These are phyloP conservation scores for Synergus japonicus DNA, from an alignment of 2,888 invertebrate species.

Conservation along the genomic window DNA sequence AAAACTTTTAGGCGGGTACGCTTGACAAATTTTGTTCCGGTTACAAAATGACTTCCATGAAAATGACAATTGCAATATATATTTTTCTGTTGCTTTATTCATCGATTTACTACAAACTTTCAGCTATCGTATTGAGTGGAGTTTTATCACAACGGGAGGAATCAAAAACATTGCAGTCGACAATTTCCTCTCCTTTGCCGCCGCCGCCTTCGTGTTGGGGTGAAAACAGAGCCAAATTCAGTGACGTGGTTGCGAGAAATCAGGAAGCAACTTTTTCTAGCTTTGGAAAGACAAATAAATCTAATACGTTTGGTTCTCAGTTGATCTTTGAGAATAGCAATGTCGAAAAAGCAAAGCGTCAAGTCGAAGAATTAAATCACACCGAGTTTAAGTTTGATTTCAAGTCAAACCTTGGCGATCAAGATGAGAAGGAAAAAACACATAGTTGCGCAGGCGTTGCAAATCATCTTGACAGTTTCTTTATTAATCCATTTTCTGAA, in stretches of 20 bases:
- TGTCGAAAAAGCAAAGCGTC: conserved; percentile 48
- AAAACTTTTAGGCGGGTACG: no score
- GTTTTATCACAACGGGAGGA: conserved; percentile 59
- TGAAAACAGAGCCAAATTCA: conserved; percentile 80
- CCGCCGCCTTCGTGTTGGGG: conserved; percentile 78
- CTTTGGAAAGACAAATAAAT: conserved; percentile 57
- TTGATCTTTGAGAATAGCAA: conserved; percentile 50
- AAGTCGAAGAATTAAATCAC: conserved; percentile 50
- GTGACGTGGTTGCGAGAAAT: conserved; percentile 81
- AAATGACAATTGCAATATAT: background rate
- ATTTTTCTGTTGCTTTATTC: background rate
- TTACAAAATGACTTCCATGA: no score
- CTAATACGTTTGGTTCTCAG: conserved; percentile 56
- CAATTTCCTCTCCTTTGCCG: conserved; percentile 65
- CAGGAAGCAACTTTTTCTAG: conserved; percentile 73
- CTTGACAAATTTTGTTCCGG: no score
- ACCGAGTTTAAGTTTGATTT: conserved; percentile 50
- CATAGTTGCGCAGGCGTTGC: conserved; percentile 55
- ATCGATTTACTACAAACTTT: conserved; percentile 43
- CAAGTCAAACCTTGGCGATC: conserved; percentile 44
- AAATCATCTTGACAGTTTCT: conserved; percentile 69
- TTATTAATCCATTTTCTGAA: conserved; percentile 70
- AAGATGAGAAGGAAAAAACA: conserved; percentile 53
- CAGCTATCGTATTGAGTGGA: conserved; percentile 59
- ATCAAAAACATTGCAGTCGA: conserved; percentile 50